Evolutionary conservation across 2,113 vertebrate genomes (phyloP).

Genomic region (Hipposideros armiger): DNA sequence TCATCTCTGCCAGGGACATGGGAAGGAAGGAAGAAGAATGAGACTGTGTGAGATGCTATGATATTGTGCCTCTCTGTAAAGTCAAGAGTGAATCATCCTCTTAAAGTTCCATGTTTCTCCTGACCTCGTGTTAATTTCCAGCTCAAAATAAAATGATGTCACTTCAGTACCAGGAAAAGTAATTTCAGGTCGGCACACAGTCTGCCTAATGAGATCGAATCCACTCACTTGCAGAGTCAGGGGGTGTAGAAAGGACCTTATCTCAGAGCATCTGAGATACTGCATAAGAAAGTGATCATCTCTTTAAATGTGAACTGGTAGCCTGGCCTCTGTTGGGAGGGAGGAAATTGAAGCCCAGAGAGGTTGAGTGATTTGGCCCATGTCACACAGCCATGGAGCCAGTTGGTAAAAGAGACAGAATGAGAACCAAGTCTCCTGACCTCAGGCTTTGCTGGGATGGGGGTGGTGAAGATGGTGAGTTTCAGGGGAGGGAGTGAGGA

Average conservation of each 20-base stretch:
- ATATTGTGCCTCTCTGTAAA: not conserved
- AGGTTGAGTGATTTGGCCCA: not conserved
- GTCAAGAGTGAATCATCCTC: not conserved
- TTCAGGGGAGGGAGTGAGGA: no score
- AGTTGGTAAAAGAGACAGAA: not conserved
- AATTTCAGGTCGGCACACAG: not conserved
- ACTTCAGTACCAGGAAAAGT: not conserved
- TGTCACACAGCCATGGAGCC: not conserved
- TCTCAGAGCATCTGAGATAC: not conserved
- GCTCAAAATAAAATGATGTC: not conserved
- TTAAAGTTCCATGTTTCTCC: not conserved
- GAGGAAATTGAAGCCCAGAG: conserved; percentile 1
- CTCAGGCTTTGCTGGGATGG: not conserved
- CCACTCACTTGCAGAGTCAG: not conserved
- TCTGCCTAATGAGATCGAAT: not conserved
- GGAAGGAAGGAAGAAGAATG: not conserved
- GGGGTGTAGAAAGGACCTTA: not conserved
- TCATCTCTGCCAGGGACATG: not conserved
- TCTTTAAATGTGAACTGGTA: not conserved
- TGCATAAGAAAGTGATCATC: not conserved
- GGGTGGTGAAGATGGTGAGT: no score
- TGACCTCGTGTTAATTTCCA: not conserved
- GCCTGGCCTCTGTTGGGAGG: not conserved
- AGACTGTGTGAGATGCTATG: not conserved
- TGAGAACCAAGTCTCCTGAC: not conserved